Conservation (phyloP, 2,113 vertebrate genomes). For the Mungos mungo region DNA sequence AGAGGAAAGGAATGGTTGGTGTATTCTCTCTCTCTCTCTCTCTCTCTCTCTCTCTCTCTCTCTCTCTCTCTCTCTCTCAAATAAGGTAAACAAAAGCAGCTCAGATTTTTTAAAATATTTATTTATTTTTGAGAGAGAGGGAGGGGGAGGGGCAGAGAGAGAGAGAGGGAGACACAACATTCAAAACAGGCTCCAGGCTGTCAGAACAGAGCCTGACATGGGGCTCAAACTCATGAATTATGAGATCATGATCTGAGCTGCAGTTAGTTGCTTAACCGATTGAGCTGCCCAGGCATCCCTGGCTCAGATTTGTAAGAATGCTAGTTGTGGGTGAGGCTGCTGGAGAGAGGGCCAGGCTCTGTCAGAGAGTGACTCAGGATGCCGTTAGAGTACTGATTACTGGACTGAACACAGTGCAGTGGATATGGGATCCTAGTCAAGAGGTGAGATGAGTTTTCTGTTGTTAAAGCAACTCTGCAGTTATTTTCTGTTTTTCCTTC, state of each 20-base stretch:
- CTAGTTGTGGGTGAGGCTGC: neutral
- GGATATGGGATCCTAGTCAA: neutral
- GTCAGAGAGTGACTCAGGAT: neutral
- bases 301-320: neutral
- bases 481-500: neutral
- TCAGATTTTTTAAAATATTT: neutral
- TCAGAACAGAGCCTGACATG: too few relatives aligned
- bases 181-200: too few relatives aligned
- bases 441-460: neutral
- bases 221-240: too few relatives aligned
- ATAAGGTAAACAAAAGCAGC: neutral
- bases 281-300: too few relatives aligned
- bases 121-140: too few relatives aligned
- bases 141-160: too few relatives aligned
- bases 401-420: neutral
- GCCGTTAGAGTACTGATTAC: neutral
- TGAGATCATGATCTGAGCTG: too few relatives aligned
- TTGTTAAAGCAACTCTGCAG: neutral
- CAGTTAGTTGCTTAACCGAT: too few relatives aligned
- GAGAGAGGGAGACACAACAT: too few relatives aligned
- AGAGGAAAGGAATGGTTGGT: neutral
- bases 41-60: neutral
- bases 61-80: neutral
- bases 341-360: neutral
- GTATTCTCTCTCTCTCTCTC: neutral